Base-by-base conservation (phyloP, 2,888 invertebrate genomes). In the Nemurella pictetii region DNA sequence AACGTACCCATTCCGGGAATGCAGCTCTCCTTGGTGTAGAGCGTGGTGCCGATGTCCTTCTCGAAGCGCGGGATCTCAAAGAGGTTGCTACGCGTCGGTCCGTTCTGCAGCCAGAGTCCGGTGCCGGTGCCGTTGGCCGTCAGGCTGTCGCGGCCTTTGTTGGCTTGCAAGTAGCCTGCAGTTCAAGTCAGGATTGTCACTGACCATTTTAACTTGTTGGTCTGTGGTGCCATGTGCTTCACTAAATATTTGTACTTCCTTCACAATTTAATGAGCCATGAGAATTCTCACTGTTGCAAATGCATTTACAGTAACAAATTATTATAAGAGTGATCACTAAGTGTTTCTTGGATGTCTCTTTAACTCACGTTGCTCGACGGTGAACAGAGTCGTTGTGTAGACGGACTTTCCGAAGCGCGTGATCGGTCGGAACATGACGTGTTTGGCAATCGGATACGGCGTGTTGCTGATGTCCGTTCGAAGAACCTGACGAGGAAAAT, bases 31-130 rank as follows among this genome's bases (percentile, higher is more conserved):
- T 78, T 36, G 30, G 30, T 83, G 25, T 27, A 85, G 25, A 28
- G 30, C 3, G 55, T 80, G 7, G 12, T n/a, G 15, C 30, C 25
- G 15, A 78, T 29, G 35, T 83, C 77, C 20, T 83, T 83, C 30
- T 82, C 83, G 26, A 55, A 29, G 4, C 84, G 78, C 12, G 84
- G 55, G 20, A 84, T 80, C n/a, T 84, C 55, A 28, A 84, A 28
- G n/a, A 84, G 27, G 27, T 25, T 15, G 5, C 9, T 55, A 0
- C 26, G 30, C 0, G 29, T 35, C 26, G 80, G 27, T 0, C 84
- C 84, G 27, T 78, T 36, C 29, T 84, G 78, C 35, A 84, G 20
- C 84, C 84, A 84, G n/a, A 84, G 84, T 32, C 84, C 84, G 20
- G 77, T 28, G 36, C 84, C 84, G 12, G 80, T 78, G 27, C 80